phyloP scores from a whole-genome alignment of 2,113 vertebrate genomes.

The Tachysurus vachellii region DNA sequence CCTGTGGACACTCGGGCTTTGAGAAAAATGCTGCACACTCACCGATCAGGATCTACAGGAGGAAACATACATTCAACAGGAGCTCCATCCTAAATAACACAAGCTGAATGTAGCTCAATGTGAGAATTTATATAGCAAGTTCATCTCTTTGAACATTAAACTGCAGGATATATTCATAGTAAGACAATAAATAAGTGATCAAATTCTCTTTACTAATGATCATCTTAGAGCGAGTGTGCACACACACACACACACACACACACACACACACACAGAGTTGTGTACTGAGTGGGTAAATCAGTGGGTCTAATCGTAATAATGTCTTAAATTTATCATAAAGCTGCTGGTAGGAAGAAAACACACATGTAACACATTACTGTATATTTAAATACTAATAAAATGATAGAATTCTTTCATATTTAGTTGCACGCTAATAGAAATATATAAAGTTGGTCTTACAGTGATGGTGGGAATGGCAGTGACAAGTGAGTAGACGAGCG shows the following conservation, averaged over 20 bases:
- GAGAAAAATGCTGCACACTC: slow-evolving; percentile 83
- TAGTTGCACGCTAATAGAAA: not conserved
- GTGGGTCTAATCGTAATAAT: not conserved
- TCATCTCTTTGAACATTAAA: not conserved
- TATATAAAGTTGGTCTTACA: slow-evolving; percentile 67
- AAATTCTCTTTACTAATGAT: too few species aligned
- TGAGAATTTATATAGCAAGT: not conserved
- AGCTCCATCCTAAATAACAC: not conserved
- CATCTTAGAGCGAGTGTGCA: too few species aligned
- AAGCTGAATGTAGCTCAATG: not conserved
- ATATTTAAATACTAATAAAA: not conserved
- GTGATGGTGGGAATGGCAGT: slow-evolving; percentile 79
- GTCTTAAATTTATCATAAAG: not conserved
- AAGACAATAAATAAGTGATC: too few species aligned
- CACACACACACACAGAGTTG: not conserved
- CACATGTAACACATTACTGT: not conserved
- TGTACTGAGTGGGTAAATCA: not conserved
- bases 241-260: slow-evolving; percentile 2
- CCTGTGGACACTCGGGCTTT: slow-evolving; percentile 73
- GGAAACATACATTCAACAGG: slow-evolving; percentile 3
- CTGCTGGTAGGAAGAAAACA: not conserved
- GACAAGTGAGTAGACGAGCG: slow-evolving; percentile 79
- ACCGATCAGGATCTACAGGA: slow-evolving; percentile 82
- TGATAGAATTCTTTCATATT: not conserved
- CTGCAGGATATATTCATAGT: too few species aligned